Conservation (phyloP, 1,140 invertebrate species). For the Temnothorax longispinosus region DNA sequence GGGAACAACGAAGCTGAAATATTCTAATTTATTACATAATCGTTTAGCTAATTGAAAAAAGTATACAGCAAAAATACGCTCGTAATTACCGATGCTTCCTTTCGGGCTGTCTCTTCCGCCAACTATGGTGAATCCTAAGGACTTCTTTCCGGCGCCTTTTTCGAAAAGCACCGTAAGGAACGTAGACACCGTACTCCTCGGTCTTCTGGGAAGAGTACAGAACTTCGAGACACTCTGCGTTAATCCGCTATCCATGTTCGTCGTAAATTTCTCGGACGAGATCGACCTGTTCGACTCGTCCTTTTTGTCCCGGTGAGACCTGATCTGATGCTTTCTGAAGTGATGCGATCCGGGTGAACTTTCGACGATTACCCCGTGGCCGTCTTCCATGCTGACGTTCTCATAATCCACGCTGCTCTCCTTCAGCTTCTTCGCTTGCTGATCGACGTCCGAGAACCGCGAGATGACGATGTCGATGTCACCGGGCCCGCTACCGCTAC, state of each 20-base stretch:
- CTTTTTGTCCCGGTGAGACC: slow-evolving; percentile 74
- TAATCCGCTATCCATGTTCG: slow-evolving; percentile 64
- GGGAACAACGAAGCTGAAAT: neutral
- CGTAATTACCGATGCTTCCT: slow-evolving; percentile 90
- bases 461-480: slow-evolving; percentile 92
- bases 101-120: slow-evolving; percentile 95
- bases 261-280: slow-evolving; percentile 73
- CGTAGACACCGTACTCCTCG: slow-evolving; percentile 88
- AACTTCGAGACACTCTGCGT: slow-evolving; percentile 88
- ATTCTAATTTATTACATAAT: neutral
- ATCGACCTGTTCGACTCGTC: slow-evolving; percentile 78
- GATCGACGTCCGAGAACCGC: slow-evolving; percentile 79
- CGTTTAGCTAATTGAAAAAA: neutral
- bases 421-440: slow-evolving; percentile 84
- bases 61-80: neutral
- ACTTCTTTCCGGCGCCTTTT: slow-evolving; percentile 94
- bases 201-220: slow-evolving; percentile 90
- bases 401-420: slow-evolving; percentile 91
- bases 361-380: slow-evolving; percentile 84
- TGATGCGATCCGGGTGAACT: slow-evolving; percentile 80
- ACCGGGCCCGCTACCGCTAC: slow-evolving; percentile 86
- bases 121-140: slow-evolving; percentile 96
- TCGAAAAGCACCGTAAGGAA: slow-evolving; percentile 92
- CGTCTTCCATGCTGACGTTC: slow-evolving; percentile 87
- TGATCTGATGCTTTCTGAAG: slow-evolving; percentile 81